Conservation (phyloP, 2,888 invertebrate species). For the Esperia sulphurella region DNA sequence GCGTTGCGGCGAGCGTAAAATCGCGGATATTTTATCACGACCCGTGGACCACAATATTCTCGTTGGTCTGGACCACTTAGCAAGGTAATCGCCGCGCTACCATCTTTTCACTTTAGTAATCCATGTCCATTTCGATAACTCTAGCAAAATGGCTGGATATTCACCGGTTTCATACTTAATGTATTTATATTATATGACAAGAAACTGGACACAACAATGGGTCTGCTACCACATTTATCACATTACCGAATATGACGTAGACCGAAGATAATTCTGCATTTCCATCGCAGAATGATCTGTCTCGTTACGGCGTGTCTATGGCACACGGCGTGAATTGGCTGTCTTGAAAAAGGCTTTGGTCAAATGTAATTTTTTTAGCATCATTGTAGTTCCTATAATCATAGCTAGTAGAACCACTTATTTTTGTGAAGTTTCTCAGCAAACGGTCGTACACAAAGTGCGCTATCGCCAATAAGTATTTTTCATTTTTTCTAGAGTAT, state of each 20-base stretch:
- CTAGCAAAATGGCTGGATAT: not conserved
- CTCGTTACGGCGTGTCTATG: not conserved
- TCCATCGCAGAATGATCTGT: constrained; percentile 3
- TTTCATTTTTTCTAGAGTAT: no score
- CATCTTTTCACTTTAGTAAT: constrained; percentile 4
- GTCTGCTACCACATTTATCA: constrained; percentile 8
- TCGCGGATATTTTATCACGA: no score
- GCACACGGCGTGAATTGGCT: not conserved
- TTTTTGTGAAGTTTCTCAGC: no score
- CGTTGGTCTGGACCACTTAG: no score
- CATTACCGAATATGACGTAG: constrained; percentile 9
- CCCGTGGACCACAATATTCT: no score
- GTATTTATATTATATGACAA: not conserved
- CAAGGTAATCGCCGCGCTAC: no score
- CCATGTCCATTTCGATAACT: not conserved
- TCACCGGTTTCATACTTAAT: not conserved
- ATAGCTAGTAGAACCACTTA: no score
- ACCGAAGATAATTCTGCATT: constrained; percentile 4
- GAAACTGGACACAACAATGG: constrained; percentile 6
- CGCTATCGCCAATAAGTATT: no score
- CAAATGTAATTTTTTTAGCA: constrained; percentile 6
- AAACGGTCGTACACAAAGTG: no score
- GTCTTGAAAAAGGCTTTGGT: constrained; percentile 9
- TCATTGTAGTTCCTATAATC: no score
- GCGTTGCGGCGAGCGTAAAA: no score